phyloP scores from a whole-genome alignment of 1,140 invertebrate genomes.

The Bombus consobrinus region DNA sequence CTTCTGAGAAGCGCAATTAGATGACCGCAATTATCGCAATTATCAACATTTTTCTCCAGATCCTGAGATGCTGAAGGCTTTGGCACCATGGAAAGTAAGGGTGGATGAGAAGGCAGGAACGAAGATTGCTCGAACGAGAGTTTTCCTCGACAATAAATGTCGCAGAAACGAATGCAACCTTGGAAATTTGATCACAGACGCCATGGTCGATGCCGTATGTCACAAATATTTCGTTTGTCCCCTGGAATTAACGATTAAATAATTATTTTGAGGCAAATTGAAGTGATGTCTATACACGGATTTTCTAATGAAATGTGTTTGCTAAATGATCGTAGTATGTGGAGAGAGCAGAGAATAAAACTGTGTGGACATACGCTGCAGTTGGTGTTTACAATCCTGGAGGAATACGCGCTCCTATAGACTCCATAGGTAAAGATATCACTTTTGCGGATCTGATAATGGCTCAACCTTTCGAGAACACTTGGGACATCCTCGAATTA shows the following conservation, averaged over 20 bases:
- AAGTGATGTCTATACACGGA: not conserved
- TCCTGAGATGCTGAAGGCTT: slow-evolving; percentile 80
- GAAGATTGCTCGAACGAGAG: slow-evolving; percentile 84
- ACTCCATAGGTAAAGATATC: slow-evolving; percentile 83
- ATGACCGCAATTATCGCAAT: no score
- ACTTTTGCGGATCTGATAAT: slow-evolving; percentile 87
- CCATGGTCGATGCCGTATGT: slow-evolving; percentile 85
- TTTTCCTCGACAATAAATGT: slow-evolving; percentile 84
- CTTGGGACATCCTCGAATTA: slow-evolving; percentile 86
- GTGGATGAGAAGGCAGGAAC: slow-evolving; percentile 85
- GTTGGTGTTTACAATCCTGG: slow-evolving; percentile 89
- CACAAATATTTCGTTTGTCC: not conserved
- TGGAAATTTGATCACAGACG: slow-evolving; percentile 89
- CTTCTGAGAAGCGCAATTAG: not conserved
- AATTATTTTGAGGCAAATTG: not conserved
- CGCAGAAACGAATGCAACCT: slow-evolving; percentile 88
- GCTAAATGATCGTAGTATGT: slow-evolving; percentile 72
- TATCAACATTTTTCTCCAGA: slow-evolving; percentile 72
- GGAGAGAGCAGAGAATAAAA: slow-evolving; percentile 70
- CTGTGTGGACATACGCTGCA: slow-evolving; percentile 87
- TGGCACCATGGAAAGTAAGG: slow-evolving; percentile 85
- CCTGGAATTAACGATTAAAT: not conserved
- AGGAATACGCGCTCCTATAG: slow-evolving; percentile 86
- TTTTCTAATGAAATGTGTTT: not conserved
- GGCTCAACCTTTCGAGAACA: slow-evolving; percentile 88